Base-by-base conservation (phyloP, 1,140 invertebrate species). In the Drosophila nasuta region DNA sequence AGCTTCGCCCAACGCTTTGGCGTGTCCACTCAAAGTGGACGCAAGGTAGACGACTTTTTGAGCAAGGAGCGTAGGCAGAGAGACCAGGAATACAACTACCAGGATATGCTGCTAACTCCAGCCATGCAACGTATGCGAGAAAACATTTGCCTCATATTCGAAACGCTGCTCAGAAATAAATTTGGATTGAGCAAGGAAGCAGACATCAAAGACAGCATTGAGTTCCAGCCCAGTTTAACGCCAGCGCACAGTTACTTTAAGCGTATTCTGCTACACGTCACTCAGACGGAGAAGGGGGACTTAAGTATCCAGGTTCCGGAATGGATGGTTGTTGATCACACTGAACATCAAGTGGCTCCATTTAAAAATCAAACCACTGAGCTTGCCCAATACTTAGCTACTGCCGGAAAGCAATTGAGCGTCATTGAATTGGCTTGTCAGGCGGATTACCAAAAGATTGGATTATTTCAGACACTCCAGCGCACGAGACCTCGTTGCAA, bases 1-100 rank as follows among this genome's bases (percentile, higher is more conserved):
- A 94, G 94, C 15, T 94, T 95, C 8, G 93, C 86, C 1, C 49
- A 46, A 0, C 89, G 82, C 11, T 91, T 77, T 13, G 67, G 75
- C 0, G 64, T 81, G 4, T 8, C 15, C 8, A 83, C 74, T 15
- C 66, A 59, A 11, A 56, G 46, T 3, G 59, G 46, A 1, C 57
- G 76, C 5, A 46, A 85, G 8, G 59, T 92, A 0, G 56, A 90
- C 48, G 82, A 88, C 48, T 73, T 79, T 35, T 25, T 86, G 0
- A 43, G 57, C 4, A 87, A 88, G 38, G 81, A 88, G 41, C 71
- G 46, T 0, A 79, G 62, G 13, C 56, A 87, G 25, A 69, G 75
- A n/a, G 88, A 91, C 20, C 66, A 81, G 13, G 72, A 82, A 0
- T 72, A 58, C 10, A 63, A 56, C 48, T 15, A 49, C 1, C 63